Percentiles rank a stretch among this genome's conserved stretches.
These are phyloP conservation scores for Scopus umbretta DNA, from an alignment of 2,113 vertebrate genomes.

Conservation along the genomic window DNA sequence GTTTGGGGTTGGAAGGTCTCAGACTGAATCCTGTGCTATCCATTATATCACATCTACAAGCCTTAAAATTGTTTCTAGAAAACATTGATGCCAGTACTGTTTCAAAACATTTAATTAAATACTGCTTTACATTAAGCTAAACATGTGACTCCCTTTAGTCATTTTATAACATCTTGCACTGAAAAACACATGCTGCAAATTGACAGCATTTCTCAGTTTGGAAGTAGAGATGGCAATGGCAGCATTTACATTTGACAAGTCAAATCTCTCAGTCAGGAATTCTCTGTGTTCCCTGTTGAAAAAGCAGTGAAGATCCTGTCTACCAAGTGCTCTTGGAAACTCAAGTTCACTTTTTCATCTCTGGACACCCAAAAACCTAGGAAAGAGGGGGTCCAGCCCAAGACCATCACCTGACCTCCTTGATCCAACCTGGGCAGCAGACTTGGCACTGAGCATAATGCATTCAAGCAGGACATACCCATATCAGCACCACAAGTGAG, in stretches of 20 bases:
- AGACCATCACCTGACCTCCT: not conserved
- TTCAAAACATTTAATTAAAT: not conserved
- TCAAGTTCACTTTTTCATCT: not conserved
- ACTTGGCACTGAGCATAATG: not conserved
- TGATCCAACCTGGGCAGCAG: not conserved
- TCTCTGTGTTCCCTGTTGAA: not conserved
- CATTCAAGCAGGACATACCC: not conserved
- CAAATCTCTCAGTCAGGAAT: not conserved
- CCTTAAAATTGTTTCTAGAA: not conserved
- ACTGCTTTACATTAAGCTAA: not conserved
- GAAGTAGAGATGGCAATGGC: slow-evolving; percentile 2
- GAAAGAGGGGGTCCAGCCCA: not conserved
- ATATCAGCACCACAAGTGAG: not conserved
- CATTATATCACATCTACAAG: not conserved
- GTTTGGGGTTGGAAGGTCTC: not conserved
- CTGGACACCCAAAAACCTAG: not conserved
- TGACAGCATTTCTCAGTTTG: not conserved
- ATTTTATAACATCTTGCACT: not conserved
- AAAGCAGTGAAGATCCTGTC: not conserved
- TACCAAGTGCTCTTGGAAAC: not conserved
- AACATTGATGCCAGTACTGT: not conserved
- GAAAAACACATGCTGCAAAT: not conserved
- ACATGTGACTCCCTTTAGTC: not conserved
- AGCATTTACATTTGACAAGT: slow-evolving; percentile 16
- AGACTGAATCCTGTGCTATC: not conserved